These are phyloP conservation scores for Mechanitis messenoides DNA, from an alignment of 2,888 invertebrate genomes.

Conservation along the genomic window DNA sequence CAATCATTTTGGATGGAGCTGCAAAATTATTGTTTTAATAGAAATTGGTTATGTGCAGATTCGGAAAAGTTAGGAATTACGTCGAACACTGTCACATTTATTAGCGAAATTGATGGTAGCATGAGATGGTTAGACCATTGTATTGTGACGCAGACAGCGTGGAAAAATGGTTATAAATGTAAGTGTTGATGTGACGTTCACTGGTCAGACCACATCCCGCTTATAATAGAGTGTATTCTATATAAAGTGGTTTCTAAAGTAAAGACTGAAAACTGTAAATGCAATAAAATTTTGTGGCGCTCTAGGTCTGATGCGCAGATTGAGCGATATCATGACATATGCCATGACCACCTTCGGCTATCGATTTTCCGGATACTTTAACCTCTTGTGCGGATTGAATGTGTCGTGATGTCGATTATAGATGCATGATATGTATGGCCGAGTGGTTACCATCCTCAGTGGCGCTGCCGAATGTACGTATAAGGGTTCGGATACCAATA, in stretches of 20 bases:
- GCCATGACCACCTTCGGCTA: not conserved
- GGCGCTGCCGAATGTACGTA: not conserved
- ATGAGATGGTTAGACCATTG: conserved; percentile 27
- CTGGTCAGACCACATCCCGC: conserved; percentile 24
- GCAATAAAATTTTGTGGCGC: conserved; percentile 14
- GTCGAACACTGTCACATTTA: conserved; percentile 20
- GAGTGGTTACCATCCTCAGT: not conserved
- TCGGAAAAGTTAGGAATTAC: conserved; percentile 8
- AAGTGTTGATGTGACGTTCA: conserved; percentile 8
- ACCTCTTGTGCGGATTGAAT: conserved; percentile 3
- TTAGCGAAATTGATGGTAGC: conserved; percentile 20
- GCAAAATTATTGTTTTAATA: conserved; percentile 19
- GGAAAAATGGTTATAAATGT: conserved; percentile 5
- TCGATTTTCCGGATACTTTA: conserved; percentile 3
- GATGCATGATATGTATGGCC: not conserved
- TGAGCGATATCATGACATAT: conserved; percentile 1
- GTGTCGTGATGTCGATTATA: conserved; percentile 2
- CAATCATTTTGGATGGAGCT: conserved; percentile 21
- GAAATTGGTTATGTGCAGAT: conserved; percentile 1
- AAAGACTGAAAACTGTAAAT: not conserved
- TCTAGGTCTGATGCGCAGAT: conserved; percentile 10
- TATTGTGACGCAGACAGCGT: conserved; percentile 20
- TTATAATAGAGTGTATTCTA: conserved; percentile 16
- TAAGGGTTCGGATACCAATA: conserved; percentile 2
- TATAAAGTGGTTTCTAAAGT: conserved; percentile 5